These are phyloP conservation scores for Xerus inauris DNA, from an alignment of 2,113 vertebrate genomes.

Conservation along the genomic window DNA sequence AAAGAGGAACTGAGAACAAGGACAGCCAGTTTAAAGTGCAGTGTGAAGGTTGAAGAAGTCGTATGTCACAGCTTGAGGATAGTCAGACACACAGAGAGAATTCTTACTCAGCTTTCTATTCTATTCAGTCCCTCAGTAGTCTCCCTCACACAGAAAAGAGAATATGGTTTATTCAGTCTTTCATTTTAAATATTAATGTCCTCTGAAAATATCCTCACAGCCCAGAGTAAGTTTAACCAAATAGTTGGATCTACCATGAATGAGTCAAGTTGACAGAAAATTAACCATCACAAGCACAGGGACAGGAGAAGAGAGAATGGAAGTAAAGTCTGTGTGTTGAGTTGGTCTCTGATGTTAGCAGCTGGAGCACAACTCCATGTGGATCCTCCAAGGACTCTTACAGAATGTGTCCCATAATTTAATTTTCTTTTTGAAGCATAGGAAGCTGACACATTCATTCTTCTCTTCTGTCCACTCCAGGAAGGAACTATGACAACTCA, in stretches of 20 bases:
- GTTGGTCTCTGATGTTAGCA: not conserved
- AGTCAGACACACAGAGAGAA: not conserved
- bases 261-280: not conserved
- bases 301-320: not conserved
- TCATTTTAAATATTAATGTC: not conserved
- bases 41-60: not conserved
- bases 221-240: not conserved
- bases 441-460: not conserved
- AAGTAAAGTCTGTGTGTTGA: not conserved
- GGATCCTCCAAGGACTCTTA: not conserved
- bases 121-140: not conserved
- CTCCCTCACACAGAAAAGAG: not conserved
- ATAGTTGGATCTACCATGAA: not conserved
- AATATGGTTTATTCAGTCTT: not conserved
- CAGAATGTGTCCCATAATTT: not conserved
- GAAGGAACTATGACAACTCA: rapidly evolving
- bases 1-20: rapidly evolving
- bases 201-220: not conserved
- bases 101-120: not conserved
- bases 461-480: not conserved
- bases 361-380: rapidly evolving
- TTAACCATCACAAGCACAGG: not conserved
- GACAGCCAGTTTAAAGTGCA: not conserved
- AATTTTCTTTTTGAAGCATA: not conserved
- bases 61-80: not conserved